Percentiles rank a stretch among this genome's conserved stretches.
Conservation (phyloP, 2,797 vertebrate species). For the Gambusia yucatana region DNA sequence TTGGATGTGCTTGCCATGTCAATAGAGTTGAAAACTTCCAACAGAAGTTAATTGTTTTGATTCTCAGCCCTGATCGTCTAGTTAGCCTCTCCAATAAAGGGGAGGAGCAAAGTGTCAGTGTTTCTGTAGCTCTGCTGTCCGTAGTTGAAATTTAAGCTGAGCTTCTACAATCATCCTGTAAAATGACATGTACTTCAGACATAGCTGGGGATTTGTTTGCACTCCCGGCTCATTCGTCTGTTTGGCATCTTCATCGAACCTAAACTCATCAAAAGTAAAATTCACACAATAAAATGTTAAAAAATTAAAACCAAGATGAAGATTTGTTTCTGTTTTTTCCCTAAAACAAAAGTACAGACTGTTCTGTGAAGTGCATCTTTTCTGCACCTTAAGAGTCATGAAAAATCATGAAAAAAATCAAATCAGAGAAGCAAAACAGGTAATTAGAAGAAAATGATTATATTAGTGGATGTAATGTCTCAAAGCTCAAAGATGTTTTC, state of each 20-base stretch:
- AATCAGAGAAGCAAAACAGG: neutral
- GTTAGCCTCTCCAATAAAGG: neutral
- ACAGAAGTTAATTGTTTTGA: too few species aligned
- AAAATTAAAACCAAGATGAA: neutral
- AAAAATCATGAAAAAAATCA: neutral
- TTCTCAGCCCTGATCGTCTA: neutral
- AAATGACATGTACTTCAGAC: neutral
- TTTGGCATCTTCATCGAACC: neutral
- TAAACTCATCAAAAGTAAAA: neutral
- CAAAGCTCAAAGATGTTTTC: neutral
- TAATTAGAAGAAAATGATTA: neutral
- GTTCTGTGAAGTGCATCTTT: too few species aligned
- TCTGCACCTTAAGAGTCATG: too few species aligned
- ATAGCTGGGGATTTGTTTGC: neutral
- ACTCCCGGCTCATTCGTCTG: neutral
- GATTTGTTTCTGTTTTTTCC: neutral
- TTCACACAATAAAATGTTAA: neutral
- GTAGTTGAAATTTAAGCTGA: neutral
- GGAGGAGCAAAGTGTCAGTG: neutral
- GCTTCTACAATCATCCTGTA: neutral
- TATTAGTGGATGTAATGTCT: neutral
- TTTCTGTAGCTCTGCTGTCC: neutral
- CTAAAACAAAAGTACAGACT: neutral
- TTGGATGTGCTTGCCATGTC: neutral
- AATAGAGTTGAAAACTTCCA: neutral